Conservation (phyloP, 2,797 vertebrate species). For the Hyperoplus immaculatus region DNA sequence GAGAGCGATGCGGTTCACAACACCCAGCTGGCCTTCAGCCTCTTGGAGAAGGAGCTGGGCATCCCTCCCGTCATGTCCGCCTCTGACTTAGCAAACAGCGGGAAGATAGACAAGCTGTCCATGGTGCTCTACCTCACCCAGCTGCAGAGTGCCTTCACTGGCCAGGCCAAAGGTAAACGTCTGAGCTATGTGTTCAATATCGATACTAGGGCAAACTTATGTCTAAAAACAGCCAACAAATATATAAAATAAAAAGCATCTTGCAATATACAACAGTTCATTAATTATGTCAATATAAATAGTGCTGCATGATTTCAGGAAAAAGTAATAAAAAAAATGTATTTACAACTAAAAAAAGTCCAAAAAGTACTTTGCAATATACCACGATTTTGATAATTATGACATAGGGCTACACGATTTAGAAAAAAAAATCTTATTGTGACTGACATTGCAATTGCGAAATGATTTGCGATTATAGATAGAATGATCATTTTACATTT, state of each 20-base stretch:
- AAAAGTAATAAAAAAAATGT: no score
- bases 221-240: background rate
- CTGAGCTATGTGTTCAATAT: background rate
- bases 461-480: no score
- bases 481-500: no score
- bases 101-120: slow-evolving; percentile 88
- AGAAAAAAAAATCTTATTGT: no score
- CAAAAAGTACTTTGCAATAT: background rate
- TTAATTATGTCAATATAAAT: background rate
- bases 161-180: slow-evolving; percentile 76
- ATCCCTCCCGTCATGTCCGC: slow-evolving; percentile 91
- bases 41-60: slow-evolving; percentile 91
- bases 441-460: no score
- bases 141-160: slow-evolving; percentile 86
- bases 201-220: background rate
- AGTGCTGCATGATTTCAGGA: no score
- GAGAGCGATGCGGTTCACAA: slow-evolving; percentile 76
- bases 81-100: slow-evolving; percentile 82
- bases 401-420: no score
- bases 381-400: no score
- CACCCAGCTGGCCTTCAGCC: slow-evolving; percentile 86
- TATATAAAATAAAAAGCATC: background rate
- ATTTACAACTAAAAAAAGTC: background rate
- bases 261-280: background rate
- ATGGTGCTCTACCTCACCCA: slow-evolving; percentile 95